These are phyloP conservation scores for Parnassius orleans DNA, from an alignment of 2,888 invertebrate species.

Conservation along the genomic window DNA sequence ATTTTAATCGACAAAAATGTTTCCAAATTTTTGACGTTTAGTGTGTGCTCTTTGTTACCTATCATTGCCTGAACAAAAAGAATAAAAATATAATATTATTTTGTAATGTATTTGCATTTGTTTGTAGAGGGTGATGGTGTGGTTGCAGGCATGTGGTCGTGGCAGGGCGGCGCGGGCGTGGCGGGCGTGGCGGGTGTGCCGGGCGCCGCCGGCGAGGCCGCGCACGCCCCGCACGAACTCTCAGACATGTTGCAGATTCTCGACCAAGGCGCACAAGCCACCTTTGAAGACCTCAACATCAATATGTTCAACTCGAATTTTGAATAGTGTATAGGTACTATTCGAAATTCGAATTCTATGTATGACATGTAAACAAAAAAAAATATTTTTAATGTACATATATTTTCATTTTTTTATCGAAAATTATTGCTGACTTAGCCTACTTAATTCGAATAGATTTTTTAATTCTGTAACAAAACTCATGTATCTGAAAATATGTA, in stretches of 20 bases:
- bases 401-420: too few species aligned
- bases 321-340: constrained; percentile 62
- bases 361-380: constrained; percentile 13
- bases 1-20: too few species aligned
- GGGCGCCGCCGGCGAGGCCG: constrained; percentile 47
- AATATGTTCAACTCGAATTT: constrained; percentile 92
- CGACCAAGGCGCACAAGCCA: constrained; percentile 87
- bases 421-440: too few species aligned
- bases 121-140: constrained; percentile 32
- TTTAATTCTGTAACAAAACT: too few species aligned
- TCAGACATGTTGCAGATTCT: constrained; percentile 97
- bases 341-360: constrained; percentile 74
- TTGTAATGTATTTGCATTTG: constrained; percentile 27
- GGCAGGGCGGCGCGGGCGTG: constrained; percentile 80
- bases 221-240: constrained; percentile 86
- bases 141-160: constrained; percentile 87
- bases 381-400: constrained; percentile 3
- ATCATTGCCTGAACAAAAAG: too few species aligned
- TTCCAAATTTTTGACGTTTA: too few species aligned
- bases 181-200: constrained; percentile 50
- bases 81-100: not conserved
- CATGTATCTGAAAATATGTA: not conserved
- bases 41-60: too few species aligned
- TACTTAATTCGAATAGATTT: too few species aligned
- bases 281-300: constrained; percentile 93